phyloP scores from a whole-genome alignment of 2,797 vertebrate species.

The Onychomys torridus region DNA sequence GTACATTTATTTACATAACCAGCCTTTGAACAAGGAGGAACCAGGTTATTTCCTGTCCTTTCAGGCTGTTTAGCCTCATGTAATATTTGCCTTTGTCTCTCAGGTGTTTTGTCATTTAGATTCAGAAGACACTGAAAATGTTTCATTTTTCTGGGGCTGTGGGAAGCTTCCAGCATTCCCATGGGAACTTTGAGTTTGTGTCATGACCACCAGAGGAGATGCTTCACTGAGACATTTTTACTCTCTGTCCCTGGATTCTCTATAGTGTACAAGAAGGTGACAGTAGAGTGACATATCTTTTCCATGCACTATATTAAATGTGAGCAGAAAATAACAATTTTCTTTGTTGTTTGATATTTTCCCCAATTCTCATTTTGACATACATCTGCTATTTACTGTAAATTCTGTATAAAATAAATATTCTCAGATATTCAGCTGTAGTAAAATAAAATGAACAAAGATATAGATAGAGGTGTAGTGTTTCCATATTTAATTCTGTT shows the following conservation, averaged over 20 bases:
- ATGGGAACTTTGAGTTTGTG: neutral
- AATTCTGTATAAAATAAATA: neutral
- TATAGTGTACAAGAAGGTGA: neutral
- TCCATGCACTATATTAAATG: neutral
- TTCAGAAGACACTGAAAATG: neutral
- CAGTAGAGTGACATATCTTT: neutral
- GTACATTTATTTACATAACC: neutral
- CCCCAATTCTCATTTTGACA: neutral
- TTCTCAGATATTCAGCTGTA: neutral
- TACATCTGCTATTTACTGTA: neutral
- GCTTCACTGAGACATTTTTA: neutral
- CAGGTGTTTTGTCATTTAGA: neutral
- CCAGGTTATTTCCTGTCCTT: neutral
- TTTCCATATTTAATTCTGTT: neutral
- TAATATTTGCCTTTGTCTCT: neutral
- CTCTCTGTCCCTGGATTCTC: neutral
- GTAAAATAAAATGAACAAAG: neutral
- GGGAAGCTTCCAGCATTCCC: neutral
- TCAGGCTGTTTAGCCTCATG: neutral
- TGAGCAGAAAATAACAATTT: neutral
- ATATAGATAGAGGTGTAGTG: neutral
- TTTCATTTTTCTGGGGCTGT: neutral
- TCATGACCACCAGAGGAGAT: neutral
- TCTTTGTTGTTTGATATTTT: slow-evolving; percentile 39
- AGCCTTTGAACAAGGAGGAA: neutral